Evolutionary conservation across 2,888 invertebrate genomes (phyloP).

Genomic region (Calameuta pallipes): DNA sequence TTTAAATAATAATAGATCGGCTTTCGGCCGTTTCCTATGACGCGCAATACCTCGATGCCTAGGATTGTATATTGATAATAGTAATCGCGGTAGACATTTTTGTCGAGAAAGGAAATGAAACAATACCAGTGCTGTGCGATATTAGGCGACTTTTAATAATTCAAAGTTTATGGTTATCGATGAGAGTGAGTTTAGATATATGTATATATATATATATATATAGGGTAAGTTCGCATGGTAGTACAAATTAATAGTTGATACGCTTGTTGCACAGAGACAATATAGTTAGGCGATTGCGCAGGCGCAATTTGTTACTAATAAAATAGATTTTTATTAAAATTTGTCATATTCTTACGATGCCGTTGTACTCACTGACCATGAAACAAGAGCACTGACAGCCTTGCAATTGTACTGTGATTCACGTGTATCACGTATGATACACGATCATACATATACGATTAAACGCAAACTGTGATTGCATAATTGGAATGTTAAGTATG

Average conservation of each 20-base stretch:
- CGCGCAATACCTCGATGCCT: neutral
- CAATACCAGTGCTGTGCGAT: neutral
- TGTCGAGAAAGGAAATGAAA: neutral
- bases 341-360: conserved; percentile 10
- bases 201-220: neutral
- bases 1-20: neutral
- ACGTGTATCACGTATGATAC: conserved; percentile 13
- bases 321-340: conserved; percentile 31
- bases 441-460: conserved; percentile 15
- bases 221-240: conserved; percentile 35
- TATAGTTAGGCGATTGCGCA: conserved; percentile 56
- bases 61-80: neutral
- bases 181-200: neutral
- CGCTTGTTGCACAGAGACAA: conserved; percentile 59
- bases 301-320: conserved; percentile 52
- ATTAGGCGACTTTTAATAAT: neutral
- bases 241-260: conserved; percentile 49
- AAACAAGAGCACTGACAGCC: conserved; percentile 39
- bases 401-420: conserved; percentile 55
- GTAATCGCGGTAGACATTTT: neutral
- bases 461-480: conserved; percentile 14
- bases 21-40: neutral
- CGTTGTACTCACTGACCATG: conserved; percentile 38
- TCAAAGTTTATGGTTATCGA: neutral
- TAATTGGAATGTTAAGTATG: neutral